phyloP scores from a whole-genome alignment of 1,140 invertebrate species.

The Apis mellifera region DNA sequence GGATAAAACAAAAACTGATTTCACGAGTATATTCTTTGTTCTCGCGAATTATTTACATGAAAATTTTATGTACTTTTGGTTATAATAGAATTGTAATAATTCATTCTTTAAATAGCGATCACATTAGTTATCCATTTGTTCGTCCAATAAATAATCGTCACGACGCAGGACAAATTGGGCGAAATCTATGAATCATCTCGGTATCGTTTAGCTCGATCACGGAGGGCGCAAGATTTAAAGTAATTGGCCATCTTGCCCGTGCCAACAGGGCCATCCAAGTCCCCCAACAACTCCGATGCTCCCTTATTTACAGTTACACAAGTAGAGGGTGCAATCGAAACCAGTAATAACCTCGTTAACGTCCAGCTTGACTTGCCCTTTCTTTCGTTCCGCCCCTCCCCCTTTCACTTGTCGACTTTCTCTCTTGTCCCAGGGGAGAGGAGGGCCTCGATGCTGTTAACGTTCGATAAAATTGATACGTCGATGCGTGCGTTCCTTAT shows the following conservation, averaged over 20 bases:
- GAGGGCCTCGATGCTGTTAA: slow-evolving; percentile 39
- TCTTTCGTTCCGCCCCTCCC: slow-evolving; percentile 48
- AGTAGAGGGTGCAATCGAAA: slow-evolving; percentile 34
- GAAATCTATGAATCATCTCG: neutral
- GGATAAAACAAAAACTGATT: no score
- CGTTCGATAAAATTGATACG: slow-evolving; percentile 72
- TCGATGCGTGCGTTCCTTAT: slow-evolving; percentile 37
- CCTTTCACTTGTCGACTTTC: slow-evolving; percentile 70
- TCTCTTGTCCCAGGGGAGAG: slow-evolving; percentile 50
- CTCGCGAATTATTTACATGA: no score
- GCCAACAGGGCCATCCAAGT: neutral
- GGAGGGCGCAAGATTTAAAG: slow-evolving; percentile 7
- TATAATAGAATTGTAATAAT: no score
- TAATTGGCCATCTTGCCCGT: neutral
- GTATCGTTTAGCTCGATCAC: neutral
- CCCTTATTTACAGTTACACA: slow-evolving; percentile 38
- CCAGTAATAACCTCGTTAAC: slow-evolving; percentile 47
- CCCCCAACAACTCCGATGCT: neutral
- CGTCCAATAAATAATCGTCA: neutral
- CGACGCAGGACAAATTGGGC: neutral
- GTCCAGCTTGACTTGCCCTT: slow-evolving; percentile 10
- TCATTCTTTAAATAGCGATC: no score
- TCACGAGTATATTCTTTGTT: no score
- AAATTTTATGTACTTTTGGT: no score
- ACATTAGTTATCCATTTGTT: neutral